phyloP scores from a whole-genome alignment of 2,797 vertebrate genomes.

The Clarias platycephalus region DNA sequence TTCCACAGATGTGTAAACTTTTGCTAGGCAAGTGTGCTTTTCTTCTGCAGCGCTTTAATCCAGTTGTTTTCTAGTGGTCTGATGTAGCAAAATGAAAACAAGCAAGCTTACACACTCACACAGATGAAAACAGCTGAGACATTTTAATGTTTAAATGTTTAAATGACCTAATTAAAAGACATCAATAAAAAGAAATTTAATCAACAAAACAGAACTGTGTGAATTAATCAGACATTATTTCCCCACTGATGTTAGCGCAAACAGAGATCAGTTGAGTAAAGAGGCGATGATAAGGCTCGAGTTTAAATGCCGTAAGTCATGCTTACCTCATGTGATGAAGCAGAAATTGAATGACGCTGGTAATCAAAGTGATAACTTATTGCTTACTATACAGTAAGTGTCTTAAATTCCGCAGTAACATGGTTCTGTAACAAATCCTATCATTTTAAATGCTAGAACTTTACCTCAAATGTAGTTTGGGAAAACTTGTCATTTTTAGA shows the following conservation, averaged over 20 bases:
- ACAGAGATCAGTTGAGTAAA: background rate
- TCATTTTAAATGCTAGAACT: background rate
- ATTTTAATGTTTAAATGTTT: background rate
- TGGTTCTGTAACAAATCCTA: no score
- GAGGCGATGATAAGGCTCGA: background rate
- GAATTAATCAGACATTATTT: background rate
- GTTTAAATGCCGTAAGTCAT: background rate
- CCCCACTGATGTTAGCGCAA: background rate
- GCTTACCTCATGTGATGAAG: background rate
- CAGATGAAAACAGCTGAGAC: background rate
- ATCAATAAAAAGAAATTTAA: background rate
- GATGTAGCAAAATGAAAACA: background rate
- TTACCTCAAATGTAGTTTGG: background rate
- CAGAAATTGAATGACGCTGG: background rate
- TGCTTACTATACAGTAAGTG: background rate
- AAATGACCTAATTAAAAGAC: slow-evolving; percentile 1
- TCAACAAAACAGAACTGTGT: background rate
- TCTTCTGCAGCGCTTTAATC: background rate
- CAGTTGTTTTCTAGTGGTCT: background rate
- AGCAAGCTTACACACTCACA: background rate
- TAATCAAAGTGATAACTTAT: background rate
- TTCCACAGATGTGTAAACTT: background rate
- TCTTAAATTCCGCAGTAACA: background rate
- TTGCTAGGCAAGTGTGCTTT: background rate
- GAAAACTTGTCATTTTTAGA: background rate